phyloP scores from a whole-genome alignment of 2,113 vertebrate genomes.

The Oryzias curvinotus region DNA sequence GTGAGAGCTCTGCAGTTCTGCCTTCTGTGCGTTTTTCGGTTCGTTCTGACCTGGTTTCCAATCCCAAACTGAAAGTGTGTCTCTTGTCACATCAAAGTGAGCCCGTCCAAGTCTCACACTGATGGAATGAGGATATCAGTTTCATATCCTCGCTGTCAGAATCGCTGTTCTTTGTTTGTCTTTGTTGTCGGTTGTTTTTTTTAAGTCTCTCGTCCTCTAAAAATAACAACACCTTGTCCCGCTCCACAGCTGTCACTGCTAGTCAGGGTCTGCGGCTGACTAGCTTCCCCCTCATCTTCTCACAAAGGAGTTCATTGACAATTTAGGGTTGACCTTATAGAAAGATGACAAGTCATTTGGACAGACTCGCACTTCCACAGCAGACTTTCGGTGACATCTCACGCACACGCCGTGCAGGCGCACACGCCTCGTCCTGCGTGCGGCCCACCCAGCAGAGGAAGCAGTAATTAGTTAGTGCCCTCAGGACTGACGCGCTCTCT shows the following conservation, averaged over 20 bases:
- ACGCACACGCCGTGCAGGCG: conserved; percentile 34
- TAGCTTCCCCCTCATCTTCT: conserved; percentile 55
- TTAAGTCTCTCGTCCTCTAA: conserved; percentile 7
- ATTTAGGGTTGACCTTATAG: conserved; percentile 58
- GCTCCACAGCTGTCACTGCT: conserved; percentile 6
- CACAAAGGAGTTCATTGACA: conserved; percentile 43
- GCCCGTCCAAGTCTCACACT: not conserved
- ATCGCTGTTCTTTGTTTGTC: conserved; percentile 1
- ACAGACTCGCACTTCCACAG: conserved; percentile 14
- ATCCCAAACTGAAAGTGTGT: too few species aligned
- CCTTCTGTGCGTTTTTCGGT: too few species aligned
- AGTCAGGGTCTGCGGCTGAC: not conserved
- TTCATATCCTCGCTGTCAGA: not conserved
- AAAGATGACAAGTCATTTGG: conserved; percentile 46
- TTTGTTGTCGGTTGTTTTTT: not conserved
- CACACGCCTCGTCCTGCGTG: conserved; percentile 9
- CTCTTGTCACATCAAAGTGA: not conserved
- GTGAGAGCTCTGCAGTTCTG: too few species aligned
- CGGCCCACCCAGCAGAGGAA: conserved; percentile 49
- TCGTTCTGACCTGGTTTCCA: too few species aligned
- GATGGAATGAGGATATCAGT: conserved; percentile 3
- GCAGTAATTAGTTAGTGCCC: conserved; percentile 72
- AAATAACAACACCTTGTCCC: conserved; percentile 24
- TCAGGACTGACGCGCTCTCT: conserved; percentile 63
- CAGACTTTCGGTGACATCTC: conserved; percentile 28